Conservation (phyloP, 2,797 vertebrate genomes). For the Sardinella longiceps region DNA sequence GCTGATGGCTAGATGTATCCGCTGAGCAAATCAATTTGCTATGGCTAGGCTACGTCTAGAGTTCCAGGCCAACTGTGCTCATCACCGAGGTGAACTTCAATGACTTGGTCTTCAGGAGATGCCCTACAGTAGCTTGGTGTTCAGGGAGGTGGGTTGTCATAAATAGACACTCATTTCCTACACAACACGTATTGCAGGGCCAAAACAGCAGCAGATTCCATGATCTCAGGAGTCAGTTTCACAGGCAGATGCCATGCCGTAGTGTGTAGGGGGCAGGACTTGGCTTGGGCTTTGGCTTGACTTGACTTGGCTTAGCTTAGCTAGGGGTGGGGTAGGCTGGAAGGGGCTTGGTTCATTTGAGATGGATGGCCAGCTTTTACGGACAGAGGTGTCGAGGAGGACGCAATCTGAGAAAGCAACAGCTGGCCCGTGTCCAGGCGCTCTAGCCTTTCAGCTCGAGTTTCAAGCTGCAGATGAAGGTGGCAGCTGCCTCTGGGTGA, state of each 20-base stretch:
- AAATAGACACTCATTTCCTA: neutral
- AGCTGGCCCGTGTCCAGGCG: constrained; percentile 64
- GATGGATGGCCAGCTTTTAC: constrained; percentile 37
- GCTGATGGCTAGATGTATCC: too few species aligned
- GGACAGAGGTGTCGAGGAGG: constrained; percentile 56
- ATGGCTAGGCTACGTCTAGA: too few species aligned
- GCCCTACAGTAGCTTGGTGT: neutral
- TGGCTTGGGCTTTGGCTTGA: too few species aligned
- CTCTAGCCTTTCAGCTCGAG: constrained; percentile 69
- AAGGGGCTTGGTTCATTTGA: neutral
- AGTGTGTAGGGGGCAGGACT: neutral
- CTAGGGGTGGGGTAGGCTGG: neutral
- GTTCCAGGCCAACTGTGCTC: too few species aligned
- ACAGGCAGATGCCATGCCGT: neutral
- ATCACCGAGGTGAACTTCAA: neutral
- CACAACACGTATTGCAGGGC: neutral
- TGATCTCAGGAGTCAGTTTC: neutral
- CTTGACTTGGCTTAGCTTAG: neutral
- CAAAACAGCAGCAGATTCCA: neutral
- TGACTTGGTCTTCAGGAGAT: neutral
- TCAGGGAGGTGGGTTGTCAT: neutral
- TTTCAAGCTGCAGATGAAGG: constrained; percentile 69
- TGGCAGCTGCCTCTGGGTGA: constrained; percentile 56
- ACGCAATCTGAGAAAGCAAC: constrained; percentile 61
- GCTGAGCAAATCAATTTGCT: too few species aligned